Evolutionary conservation across 2,888 invertebrate species (phyloP).

Genomic region (Sphecodes monilicornis): DNA sequence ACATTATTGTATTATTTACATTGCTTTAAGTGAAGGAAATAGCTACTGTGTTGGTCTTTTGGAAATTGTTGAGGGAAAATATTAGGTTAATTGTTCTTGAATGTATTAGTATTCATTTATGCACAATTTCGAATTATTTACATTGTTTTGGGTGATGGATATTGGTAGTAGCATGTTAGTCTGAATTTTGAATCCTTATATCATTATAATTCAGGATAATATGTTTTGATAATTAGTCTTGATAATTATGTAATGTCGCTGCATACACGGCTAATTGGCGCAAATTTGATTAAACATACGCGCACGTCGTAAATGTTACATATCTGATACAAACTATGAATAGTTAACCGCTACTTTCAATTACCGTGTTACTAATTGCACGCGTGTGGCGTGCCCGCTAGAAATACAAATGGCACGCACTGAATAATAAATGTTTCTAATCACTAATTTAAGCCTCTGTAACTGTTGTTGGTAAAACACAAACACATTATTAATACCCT

Average conservation of each 20-base stretch:
- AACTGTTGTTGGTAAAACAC: neutral
- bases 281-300: neutral
- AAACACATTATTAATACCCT: neutral
- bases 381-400: neutral
- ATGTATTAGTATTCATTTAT: too few relatives aligned
- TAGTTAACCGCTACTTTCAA: conserved; percentile 7
- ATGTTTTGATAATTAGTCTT: neutral
- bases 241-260: too few relatives aligned
- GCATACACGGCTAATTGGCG: neutral
- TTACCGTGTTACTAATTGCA: neutral
- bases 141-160: neutral
- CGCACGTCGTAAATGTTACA: neutral
- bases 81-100: too few relatives aligned
- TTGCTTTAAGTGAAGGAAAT: neutral
- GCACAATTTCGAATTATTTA: too few relatives aligned
- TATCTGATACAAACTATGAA: neutral
- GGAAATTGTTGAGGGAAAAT: too few relatives aligned
- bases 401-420: neutral
- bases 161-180: neutral
- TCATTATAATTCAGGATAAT: neutral
- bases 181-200: neutral
- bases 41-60: too few relatives aligned
- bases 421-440: conserved; percentile 16
- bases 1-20: too few relatives aligned
- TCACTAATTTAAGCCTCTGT: neutral